Percentiles rank a stretch among this genome's conserved stretches.
Evolutionary conservation across 2,888 invertebrate species (phyloP).

Genomic region (Flexamia atlantica): DNA sequence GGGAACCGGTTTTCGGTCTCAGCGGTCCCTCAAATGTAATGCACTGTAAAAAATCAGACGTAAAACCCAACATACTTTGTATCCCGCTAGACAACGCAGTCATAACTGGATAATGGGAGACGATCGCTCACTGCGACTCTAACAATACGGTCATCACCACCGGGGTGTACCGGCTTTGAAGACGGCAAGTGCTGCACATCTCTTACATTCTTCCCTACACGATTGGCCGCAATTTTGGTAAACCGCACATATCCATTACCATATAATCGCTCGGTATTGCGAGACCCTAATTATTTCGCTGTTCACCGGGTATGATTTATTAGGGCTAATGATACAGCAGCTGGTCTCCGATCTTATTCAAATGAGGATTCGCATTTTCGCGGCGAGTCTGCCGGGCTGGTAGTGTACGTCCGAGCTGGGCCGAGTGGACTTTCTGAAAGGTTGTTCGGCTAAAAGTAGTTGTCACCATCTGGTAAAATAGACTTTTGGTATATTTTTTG

Average conservation of each 20-base stretch:
- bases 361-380: slow-evolving; percentile 51
- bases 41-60: slow-evolving; percentile 32
- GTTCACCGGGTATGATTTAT: slow-evolving; percentile 60
- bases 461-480: not conserved
- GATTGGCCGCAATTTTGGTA: slow-evolving; percentile 58
- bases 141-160: not conserved
- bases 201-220: slow-evolving; percentile 28
- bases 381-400: slow-evolving; percentile 1
- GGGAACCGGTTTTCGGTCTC: slow-evolving; percentile 27
- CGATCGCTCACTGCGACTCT: not conserved
- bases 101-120: not conserved
- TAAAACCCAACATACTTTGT: slow-evolving; percentile 17
- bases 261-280: slow-evolving; percentile 57
- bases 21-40: slow-evolving; percentile 38
- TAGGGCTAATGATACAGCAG: slow-evolving; percentile 57
- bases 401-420: slow-evolving; percentile 3
- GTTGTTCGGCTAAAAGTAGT: not conserved
- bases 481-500: not conserved
- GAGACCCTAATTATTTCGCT: slow-evolving; percentile 61
- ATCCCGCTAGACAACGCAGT: not conserved
- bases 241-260: slow-evolving; percentile 60
- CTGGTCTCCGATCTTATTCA: slow-evolving; percentile 51
- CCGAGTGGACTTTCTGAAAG: not conserved
- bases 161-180: not conserved
- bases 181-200: slow-evolving; percentile 43